phyloP scores from a whole-genome alignment of 1,140 invertebrate genomes.

The Drosophila bocki region DNA sequence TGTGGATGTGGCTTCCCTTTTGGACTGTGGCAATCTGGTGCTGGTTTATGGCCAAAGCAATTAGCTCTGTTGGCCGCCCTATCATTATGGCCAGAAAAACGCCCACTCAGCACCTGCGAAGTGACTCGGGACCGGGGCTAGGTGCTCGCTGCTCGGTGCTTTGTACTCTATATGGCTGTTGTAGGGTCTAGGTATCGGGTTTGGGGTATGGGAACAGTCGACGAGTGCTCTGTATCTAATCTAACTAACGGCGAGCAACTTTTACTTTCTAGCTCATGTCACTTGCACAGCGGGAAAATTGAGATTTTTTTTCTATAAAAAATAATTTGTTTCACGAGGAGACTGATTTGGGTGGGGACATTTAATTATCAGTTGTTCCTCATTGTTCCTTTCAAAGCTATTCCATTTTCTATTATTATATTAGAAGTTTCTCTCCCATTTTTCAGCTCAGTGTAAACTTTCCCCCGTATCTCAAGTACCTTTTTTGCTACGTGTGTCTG shows the following conservation, averaged over 20 bases:
- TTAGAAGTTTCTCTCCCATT: neutral
- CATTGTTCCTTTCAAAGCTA: too few species aligned
- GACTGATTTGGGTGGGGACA: neutral
- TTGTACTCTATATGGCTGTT: too few species aligned
- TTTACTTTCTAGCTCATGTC: constrained; percentile 38
- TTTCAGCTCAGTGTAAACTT: constrained; percentile 39
- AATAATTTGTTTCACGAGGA: neutral
- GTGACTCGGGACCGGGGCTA: neutral
- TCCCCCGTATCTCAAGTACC: constrained; percentile 8
- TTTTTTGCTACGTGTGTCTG: constrained; percentile 10
- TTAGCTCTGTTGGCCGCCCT: constrained; percentile 43
- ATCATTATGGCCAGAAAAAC: constrained; percentile 51
- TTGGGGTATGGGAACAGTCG: neutral
- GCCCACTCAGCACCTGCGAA: constrained; percentile 32
- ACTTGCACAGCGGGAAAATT: constrained; percentile 16
- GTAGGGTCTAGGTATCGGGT: neutral
- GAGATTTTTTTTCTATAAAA: neutral
- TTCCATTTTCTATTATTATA: neutral
- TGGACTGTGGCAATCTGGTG: constrained; percentile 47
- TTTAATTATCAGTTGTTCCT: neutral
- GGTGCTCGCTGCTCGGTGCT: neutral
- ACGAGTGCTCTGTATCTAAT: constrained; percentile 23
- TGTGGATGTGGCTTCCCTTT: constrained; percentile 22
- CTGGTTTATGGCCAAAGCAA: constrained; percentile 60
- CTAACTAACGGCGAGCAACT: constrained; percentile 27